These are phyloP conservation scores for Lordiphosa collinella DNA, from an alignment of 1,140 invertebrate genomes.

Conservation along the genomic window DNA sequence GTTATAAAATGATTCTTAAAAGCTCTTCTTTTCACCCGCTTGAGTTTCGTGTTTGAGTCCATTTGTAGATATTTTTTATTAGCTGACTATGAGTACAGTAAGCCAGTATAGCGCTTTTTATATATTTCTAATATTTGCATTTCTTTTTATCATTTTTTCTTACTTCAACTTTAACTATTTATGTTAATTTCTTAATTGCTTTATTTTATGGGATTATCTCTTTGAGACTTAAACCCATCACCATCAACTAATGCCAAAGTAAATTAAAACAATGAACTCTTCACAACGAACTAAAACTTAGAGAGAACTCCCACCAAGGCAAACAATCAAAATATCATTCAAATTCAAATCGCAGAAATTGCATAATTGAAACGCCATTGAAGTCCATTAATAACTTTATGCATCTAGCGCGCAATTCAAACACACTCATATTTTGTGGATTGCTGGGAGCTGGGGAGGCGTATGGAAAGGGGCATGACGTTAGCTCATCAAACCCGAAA, in stretches of 20 bases:
- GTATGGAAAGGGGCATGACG: slow-evolving; percentile 42
- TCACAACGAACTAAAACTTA: neutral
- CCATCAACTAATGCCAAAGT: slow-evolving; percentile 5
- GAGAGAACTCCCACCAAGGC: slow-evolving; percentile 19
- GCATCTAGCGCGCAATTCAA: slow-evolving; percentile 52
- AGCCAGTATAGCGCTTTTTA: too few species aligned
- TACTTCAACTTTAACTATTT: too few species aligned
- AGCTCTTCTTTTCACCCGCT: too few species aligned
- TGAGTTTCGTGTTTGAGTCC: too few species aligned
- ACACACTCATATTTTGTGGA: slow-evolving; percentile 23
- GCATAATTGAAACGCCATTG: slow-evolving; percentile 75
- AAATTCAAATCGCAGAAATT: slow-evolving; percentile 74
- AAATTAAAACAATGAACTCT: slow-evolving; percentile 37
- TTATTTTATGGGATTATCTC: neutral
- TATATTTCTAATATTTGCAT: too few species aligned
- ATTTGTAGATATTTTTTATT: too few species aligned
- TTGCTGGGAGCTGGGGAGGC: neutral
- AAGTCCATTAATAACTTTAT: slow-evolving; percentile 77
- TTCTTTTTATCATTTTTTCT: too few species aligned
- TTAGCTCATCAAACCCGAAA: slow-evolving; percentile 75
- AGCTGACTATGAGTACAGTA: too few species aligned
- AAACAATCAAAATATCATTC: slow-evolving; percentile 77
- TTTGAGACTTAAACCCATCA: slow-evolving; percentile 2
- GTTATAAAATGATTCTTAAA: too few species aligned
- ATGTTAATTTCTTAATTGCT: neutral